Evolutionary conservation across 2,888 invertebrate species (phyloP).

Genomic region (Parapristionchus giblindavisi): DNA sequence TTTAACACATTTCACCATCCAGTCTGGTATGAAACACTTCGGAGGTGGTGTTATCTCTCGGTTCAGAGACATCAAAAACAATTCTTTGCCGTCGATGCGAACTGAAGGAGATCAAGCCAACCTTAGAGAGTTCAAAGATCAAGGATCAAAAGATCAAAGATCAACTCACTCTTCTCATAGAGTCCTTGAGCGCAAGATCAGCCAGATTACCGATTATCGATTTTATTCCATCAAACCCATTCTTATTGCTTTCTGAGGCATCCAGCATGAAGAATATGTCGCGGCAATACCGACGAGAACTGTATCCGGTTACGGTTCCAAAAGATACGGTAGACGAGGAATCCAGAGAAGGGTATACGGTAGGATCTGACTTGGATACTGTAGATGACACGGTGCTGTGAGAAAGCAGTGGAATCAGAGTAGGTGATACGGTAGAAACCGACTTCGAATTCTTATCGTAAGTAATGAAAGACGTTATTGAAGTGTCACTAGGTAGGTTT

Average conservation of each 20-base stretch:
- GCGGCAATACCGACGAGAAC: not conserved
- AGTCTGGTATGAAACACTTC: conserved; percentile 16
- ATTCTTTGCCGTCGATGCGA: conserved; percentile 11
- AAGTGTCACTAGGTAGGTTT: too few species aligned
- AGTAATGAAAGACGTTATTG: too few species aligned
- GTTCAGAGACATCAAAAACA: not conserved
- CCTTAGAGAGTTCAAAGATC: conserved; percentile 7
- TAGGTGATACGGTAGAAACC: too few species aligned
- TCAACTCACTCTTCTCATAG: not conserved
- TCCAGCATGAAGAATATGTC: conserved; percentile 17
- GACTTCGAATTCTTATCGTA: too few species aligned
- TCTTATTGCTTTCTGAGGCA: not conserved
- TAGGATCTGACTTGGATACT: too few species aligned
- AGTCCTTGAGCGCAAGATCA: conserved; percentile 12
- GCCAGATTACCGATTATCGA: not conserved
- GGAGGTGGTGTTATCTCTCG: not conserved
- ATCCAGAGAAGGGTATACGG: too few species aligned
- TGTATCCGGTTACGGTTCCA: not conserved
- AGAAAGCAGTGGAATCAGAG: too few species aligned
- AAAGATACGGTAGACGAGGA: too few species aligned
- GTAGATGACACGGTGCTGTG: too few species aligned
- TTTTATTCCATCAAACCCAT: conserved; percentile 8
- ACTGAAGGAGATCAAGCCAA: conserved; percentile 16
- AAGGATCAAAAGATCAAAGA: not conserved
- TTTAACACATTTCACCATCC: not conserved